Base-by-base conservation (phyloP, 2,888 invertebrate genomes). In the Limnephilus rhombicus region DNA sequence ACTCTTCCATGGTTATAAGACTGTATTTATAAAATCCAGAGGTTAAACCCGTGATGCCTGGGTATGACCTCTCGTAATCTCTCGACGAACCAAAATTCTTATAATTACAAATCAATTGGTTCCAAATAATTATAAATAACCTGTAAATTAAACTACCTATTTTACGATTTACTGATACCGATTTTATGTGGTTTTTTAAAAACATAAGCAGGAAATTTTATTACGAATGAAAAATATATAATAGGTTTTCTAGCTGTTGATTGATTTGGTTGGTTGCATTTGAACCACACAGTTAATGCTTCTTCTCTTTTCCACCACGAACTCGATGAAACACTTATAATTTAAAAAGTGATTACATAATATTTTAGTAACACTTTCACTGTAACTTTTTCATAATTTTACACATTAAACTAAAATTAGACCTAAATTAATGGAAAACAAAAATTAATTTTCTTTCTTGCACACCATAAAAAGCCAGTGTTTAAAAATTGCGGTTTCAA, bases 321-420 rank as follows among this genome's bases (percentile, higher is more conserved):
- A 68, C 68, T 68, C 24, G 68, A 68, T n/a, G 24, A 68, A 68
- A 68, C 68, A 68, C 68, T 9, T 68, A 24, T n/a, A 24, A 68
- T n/a, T 68, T 68, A 2, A 68, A n/a, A 68, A 68, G 68, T 68
- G 68, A 83, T 34, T 83, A 83, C 15, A 34, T 83, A 45, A 45
- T 15, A 34, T 15, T 11, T 49, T 49, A 49, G 83, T 37, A 34
- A 31, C 37, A 31, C 83, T 34, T 83, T 83, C 37, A 83, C 37
- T 34, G 83, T 83, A 83, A 83, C 37, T 34, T 83, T 31, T 83
- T 83, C 29, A 31, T 83, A 34, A 83, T 83, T 34, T 24, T 37
- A 31, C 31, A 83, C 37, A 29, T 15, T n/a, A n/a, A 5, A 83
- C 37, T 83, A 15, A n/a, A 89, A 53, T 41, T 34, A 34, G 41